Base-by-base conservation (phyloP, 1,140 invertebrate species). In the Papilio glaucus region DNA sequence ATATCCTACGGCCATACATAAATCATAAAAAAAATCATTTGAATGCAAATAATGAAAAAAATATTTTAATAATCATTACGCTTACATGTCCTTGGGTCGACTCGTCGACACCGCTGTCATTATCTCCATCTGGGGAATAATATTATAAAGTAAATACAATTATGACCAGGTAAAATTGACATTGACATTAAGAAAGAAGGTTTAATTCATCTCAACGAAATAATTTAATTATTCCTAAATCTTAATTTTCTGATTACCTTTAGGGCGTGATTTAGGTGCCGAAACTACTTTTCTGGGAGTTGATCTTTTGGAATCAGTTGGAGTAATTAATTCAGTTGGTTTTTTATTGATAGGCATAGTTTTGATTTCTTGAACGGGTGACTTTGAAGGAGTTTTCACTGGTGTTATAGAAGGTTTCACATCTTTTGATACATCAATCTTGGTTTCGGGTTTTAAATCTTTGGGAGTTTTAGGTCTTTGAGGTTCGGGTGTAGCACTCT, bases 21-120 rank as follows among this genome's bases (percentile, higher is more conserved):
- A 7, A 24, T 57, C 7, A 26, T 57, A 24, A 24, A 57, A 24
- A 24, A 24, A 24, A 18, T 24, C 24, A 1, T 57, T 57, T 26
- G 45, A 49, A 49, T 41, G 7, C 15, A 21, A 49, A 49, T 15
- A 63, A 6, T 63, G n/a, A 63, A 63, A 63, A 29, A 33, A 4
- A 15, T 26, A 42, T 41, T 41, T 41, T 39, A 0, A 29, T 37
- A n/a, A n/a, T n/a, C n/a, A n/a, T 24, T 67, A 45, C 39, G 10
- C 90, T 84, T 84, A 96, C 96, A 93, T 96, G 95, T 93, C 95
- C 95, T 92, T 96, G 96, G 63, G 95, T 96, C 42, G 95, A 95
- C 88, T 97, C 96, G 85, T 96, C 96, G 13, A 96, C 96, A 45
- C 95, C 96, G 88, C 96, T 97, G 82, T 97, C 96, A 82, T 96